These are phyloP conservation scores for Proctacanthus coquilletti DNA, from an alignment of 1,140 invertebrate genomes.

Conservation along the genomic window DNA sequence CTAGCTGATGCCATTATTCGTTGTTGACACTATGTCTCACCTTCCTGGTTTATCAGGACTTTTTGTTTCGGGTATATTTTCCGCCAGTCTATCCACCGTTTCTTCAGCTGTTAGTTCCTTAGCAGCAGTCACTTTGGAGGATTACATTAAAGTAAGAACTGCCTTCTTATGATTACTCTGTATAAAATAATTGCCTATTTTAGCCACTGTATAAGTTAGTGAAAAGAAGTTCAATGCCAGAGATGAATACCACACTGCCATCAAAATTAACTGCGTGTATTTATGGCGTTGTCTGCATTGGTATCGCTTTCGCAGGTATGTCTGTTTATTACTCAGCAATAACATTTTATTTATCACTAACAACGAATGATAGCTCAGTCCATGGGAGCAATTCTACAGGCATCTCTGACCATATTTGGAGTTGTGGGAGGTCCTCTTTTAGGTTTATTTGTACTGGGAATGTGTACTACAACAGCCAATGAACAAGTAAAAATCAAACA, in stretches of 20 bases:
- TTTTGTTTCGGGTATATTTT: conserved; percentile 71
- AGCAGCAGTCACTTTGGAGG: conserved; percentile 69
- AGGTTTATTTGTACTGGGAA: conserved; percentile 64
- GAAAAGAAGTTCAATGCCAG: conserved; percentile 12
- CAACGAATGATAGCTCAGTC: conserved; percentile 29
- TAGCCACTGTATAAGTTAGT: conserved; percentile 26
- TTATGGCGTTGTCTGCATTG: conserved; percentile 53
- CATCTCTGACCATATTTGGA: conserved; percentile 61
- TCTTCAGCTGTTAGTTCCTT: conserved; percentile 70
- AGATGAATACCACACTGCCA: conserved; percentile 24
- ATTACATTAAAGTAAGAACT: conserved; percentile 51
- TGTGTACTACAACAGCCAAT: conserved; percentile 47
- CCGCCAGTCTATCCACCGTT: conserved; percentile 68
- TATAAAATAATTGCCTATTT: no score
- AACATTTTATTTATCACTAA: not conserved
- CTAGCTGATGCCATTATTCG: conserved; percentile 62
- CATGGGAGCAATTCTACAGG: conserved; percentile 56
- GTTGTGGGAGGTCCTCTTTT: conserved; percentile 65
- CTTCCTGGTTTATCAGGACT: conserved; percentile 59
- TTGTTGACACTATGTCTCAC: conserved; percentile 53
- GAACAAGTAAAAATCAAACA: conserved; percentile 32
- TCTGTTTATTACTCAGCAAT: not conserved
- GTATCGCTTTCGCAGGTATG: conserved; percentile 52
- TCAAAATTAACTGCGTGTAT: conserved; percentile 47
- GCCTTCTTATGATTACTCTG: no score